Base-by-base conservation (phyloP, 2,797 vertebrate genomes). In the Sebastes goodei region DNA sequence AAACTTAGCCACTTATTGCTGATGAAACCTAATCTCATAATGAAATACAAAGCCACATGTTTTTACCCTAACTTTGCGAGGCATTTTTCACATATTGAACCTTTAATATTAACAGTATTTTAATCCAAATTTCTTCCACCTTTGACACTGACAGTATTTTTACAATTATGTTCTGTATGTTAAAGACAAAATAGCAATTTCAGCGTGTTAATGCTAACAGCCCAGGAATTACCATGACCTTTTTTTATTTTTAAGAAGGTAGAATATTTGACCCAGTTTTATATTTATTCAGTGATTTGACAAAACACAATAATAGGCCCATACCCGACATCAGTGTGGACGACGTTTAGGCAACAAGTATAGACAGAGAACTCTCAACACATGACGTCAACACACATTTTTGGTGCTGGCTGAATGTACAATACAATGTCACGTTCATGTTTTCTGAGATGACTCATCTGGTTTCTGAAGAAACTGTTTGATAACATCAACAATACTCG, bases 401-500 rank as follows among this genome's bases (percentile, higher is more conserved):
- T 38, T 71, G 10, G 7, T 32, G 46, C 27, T 15, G 33, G 7
- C 5, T 46, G 23, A 59, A 32, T 66, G 32, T 30, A 15, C 9
- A 25, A 6, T 30, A 52, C 0, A 2, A 76, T n/a, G 10, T 64
- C n/a, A 60, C 0, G 0, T 56, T 85, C 75, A 85, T n/a, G 69
- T 60, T 60, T 78, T 62, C 35, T 71, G 46, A 71, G 71, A 71
- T 75, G 89, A 85, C 52, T 88, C 83, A 33, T 88, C 80, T 66
- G 74, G 10, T 86, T 73, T 88, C 30, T 76, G 88, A 42, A 94
- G 82, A 80, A 93, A 89, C 62, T 94, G 93, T 80, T 94, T 93
- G 72, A 99, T 94, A 6, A 88, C 89, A 65, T 92, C 91, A 84
- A 98, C 88, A 30, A 99, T 97, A 60, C 96, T 97, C 3, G 92